These are phyloP conservation scores for Drosophila navojoa DNA, from an alignment of 1,140 invertebrate genomes.

Conservation along the genomic window DNA sequence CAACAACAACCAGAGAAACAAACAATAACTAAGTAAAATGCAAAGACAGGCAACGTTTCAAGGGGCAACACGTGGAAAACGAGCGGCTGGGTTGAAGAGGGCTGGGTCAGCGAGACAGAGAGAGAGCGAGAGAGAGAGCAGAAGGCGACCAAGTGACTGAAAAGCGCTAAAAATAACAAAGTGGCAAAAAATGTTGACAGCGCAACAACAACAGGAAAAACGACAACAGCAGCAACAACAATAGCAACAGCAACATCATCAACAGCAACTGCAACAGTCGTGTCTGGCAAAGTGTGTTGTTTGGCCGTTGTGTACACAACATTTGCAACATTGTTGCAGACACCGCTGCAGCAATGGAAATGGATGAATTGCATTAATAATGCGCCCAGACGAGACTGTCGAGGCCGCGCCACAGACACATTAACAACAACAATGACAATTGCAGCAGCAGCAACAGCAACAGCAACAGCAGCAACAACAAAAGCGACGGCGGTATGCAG, in stretches of 20 bases:
- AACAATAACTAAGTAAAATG: neutral
- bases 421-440: slow-evolving; percentile 54
- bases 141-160: slow-evolving; percentile 25
- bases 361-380: slow-evolving; percentile 72
- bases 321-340: slow-evolving; percentile 73
- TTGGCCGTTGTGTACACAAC: slow-evolving; percentile 44
- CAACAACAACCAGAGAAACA: slow-evolving; percentile 23
- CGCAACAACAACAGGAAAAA: slow-evolving; percentile 21
- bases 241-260: slow-evolving; percentile 14
- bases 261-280: slow-evolving; percentile 25
- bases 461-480: slow-evolving; percentile 32
- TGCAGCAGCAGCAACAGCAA: slow-evolving; percentile 34
- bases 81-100: neutral
- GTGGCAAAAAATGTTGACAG: slow-evolving; percentile 56
- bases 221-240: slow-evolving; percentile 21
- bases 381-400: slow-evolving; percentile 46
- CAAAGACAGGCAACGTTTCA: neutral
- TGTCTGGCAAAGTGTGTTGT: slow-evolving; percentile 31
- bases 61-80: slow-evolving; percentile 45
- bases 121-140: neutral
- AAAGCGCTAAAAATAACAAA: slow-evolving; percentile 57
- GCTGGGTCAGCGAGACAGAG: neutral
- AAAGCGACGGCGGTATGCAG: slow-evolving; percentile 46
- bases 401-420: slow-evolving; percentile 47
- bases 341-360: slow-evolving; percentile 58